Percentiles rank a stretch among this genome's conserved stretches.
These are phyloP conservation scores for Tetranychus piercei DNA, from an alignment of 2,888 invertebrate species.

Conservation along the genomic window DNA sequence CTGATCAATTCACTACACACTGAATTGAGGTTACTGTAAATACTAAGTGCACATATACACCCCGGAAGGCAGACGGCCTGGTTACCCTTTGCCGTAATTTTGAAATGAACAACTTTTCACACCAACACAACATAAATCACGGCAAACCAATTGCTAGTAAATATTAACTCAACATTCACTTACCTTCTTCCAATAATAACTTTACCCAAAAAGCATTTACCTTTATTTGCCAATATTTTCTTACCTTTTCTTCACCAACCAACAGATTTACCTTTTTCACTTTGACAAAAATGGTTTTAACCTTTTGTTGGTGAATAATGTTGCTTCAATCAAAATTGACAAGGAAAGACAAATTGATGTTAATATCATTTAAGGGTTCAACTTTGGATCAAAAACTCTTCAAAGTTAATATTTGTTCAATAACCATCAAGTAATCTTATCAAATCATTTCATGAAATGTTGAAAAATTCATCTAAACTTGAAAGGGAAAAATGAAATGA, in stretches of 20 bases:
- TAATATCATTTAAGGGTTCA: neutral
- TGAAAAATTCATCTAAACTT: no score
- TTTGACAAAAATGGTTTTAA: no score
- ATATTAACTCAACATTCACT: neutral
- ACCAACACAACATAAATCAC: neutral
- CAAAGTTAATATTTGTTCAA: neutral
- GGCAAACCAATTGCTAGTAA: neutral
- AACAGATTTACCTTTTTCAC: no score
- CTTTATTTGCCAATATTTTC: no score
- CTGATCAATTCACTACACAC: neutral
- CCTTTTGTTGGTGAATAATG: no score
- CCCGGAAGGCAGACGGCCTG: neutral
- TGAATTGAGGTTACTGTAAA: neutral
- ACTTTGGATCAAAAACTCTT: neutral
- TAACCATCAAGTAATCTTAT: neutral
- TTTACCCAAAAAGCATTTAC: no score
- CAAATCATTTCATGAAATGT: no score
- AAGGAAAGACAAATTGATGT: slow-evolving; percentile 1
- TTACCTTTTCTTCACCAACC: no score
- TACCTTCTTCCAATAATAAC: no score
- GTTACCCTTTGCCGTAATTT: neutral
- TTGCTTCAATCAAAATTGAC: neutral
- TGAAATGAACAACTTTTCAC: neutral
- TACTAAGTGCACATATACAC: neutral
- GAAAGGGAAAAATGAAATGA: neutral